Conservation (phyloP, 2,797 vertebrate genomes). For the Alexandromys oeconomus region DNA sequence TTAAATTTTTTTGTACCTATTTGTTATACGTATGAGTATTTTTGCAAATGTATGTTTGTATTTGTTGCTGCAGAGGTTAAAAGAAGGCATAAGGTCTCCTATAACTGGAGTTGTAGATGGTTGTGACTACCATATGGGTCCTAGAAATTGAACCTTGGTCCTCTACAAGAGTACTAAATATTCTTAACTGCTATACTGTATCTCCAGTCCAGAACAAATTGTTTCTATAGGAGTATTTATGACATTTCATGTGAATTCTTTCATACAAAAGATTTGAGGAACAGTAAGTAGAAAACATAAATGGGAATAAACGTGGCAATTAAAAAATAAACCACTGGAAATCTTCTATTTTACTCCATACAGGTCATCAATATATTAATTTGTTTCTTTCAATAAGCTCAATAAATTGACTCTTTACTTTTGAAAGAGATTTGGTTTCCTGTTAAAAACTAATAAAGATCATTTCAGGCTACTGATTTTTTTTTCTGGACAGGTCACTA, state of each 20-base stretch:
- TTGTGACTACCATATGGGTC: not conserved
- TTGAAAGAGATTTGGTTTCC: not conserved
- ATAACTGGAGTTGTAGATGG: not conserved
- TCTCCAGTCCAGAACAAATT: not conserved
- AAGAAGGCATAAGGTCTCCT: not conserved
- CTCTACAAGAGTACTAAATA: too few species aligned
- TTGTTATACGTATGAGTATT: not conserved
- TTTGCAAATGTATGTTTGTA: not conserved
- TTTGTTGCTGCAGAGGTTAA: not conserved
- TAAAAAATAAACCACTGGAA: not conserved
- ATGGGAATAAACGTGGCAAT: not conserved
- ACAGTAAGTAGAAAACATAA: not conserved
- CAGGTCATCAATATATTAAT: not conserved
- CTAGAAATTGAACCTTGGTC: not conserved
- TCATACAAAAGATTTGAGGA: not conserved
- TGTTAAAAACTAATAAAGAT: conserved; percentile 61
- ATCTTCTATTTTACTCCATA: conserved; percentile 25
- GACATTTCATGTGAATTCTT: not conserved
- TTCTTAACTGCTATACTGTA: too few species aligned
- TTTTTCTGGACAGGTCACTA: conserved; percentile 71
- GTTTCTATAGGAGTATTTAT: not conserved
- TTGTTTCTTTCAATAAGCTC: conserved; percentile 53
- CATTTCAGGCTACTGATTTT: conserved; percentile 74
- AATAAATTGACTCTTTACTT: conserved; percentile 22
- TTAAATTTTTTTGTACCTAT: not conserved